Base-by-base conservation (phyloP, 2,888 invertebrate genomes). In the Standfussiana lucernea region DNA sequence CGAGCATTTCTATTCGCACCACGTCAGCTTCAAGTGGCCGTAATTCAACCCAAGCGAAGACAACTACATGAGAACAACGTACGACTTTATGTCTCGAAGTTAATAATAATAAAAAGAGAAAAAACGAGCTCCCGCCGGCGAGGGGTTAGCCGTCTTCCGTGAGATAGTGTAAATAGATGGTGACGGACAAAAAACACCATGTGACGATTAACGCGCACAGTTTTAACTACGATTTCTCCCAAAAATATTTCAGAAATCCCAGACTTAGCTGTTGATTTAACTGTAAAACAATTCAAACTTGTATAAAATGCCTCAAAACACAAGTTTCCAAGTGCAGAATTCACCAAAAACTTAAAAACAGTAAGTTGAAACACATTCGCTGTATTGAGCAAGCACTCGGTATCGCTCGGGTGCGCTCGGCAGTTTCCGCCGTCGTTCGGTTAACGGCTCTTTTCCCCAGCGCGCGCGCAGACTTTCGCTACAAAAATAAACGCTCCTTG, bases 401-500 rank as follows among this genome's bases (percentile, higher is more conserved):
- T 79, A 77, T 80, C 89, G 91, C 68, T 95, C 96, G 96, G 93
- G 87, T 76, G 89, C 79, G 89, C 83, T 95, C 96, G 96, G 92
- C 77, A 71, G 91, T 93, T 92, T 95, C 93, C 95, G 96, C 77
- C 79, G 89, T 71, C 87, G 91, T 76, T 95, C 95, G 95, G 94
- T 89, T 95, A 96, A 95, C 95, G 96, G 95, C 93, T 95, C 95
- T 95, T 95, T 95, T 93, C 94, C 93, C 92, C 90, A 89, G 85
- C 79, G 88, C 84, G 90, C 89, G 90, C 91, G 93, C 94, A 89
- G 92, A 95, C 95, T 95, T 95, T 95, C 95, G 95, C 95, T 95
- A 95, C 95, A 94, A 95, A 96, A 96, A 96, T 96, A 96, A 96
- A 95, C 92, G 93, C 94, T 95, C 95, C 95, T 96, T 96, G 96